Conservation (phyloP, 1,140 invertebrate genomes). For the Calephelis virginiensis region DNA sequence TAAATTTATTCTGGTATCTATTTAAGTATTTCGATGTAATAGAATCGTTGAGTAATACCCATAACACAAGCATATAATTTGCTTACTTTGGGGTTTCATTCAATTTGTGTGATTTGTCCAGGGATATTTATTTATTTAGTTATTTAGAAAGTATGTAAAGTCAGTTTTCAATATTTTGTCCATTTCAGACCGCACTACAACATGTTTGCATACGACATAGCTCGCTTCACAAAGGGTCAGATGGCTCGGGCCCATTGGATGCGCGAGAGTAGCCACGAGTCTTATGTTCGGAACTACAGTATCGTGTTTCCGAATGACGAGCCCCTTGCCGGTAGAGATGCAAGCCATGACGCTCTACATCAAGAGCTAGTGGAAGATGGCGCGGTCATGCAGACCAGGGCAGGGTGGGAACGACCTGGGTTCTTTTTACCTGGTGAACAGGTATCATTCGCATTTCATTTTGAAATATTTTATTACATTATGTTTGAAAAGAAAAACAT, state of each 20-base stretch:
- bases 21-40: too few relatives aligned
- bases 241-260: slow-evolving; percentile 85
- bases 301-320: slow-evolving; percentile 92
- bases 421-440: slow-evolving; percentile 80
- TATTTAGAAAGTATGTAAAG: too few relatives aligned
- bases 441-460: slow-evolving; percentile 17
- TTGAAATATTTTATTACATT: too few relatives aligned
- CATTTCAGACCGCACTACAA: slow-evolving; percentile 85
- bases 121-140: too few relatives aligned
- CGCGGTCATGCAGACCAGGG: slow-evolving; percentile 91
- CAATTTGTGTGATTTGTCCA: too few relatives aligned
- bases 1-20: too few relatives aligned
- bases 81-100: too few relatives aligned
- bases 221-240: slow-evolving; percentile 86
- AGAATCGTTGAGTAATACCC: too few relatives aligned
- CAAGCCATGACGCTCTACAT: slow-evolving; percentile 66
- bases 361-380: slow-evolving; percentile 83
- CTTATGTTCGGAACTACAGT: slow-evolving; percentile 92
- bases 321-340: slow-evolving; percentile 86
- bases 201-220: slow-evolving; percentile 92
- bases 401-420: slow-evolving; percentile 92
- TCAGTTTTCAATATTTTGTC: background rate
- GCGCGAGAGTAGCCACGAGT: slow-evolving; percentile 89
- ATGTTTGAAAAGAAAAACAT: too few relatives aligned
- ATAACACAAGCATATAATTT: too few relatives aligned